Conservation (phyloP, 1,140 invertebrate species). For the Phortica variegata region DNA sequence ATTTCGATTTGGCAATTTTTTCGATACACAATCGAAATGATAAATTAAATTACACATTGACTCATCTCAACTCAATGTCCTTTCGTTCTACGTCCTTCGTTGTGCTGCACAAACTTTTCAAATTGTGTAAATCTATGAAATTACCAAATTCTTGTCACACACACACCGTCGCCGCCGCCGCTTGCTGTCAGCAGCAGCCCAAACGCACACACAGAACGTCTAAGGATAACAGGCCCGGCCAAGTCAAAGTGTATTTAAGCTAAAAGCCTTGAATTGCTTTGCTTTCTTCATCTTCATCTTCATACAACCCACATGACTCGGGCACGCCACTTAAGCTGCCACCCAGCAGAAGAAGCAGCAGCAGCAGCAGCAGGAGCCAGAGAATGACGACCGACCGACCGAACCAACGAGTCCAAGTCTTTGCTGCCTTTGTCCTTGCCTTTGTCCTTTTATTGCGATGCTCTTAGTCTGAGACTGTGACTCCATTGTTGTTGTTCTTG, state of each 20-base stretch:
- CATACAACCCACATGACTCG: conserved; percentile 41
- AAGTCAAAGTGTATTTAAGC: conserved; percentile 47
- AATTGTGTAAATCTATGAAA: conserved; percentile 15
- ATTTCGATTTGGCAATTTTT: conserved; percentile 15
- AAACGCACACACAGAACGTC: conserved; percentile 16
- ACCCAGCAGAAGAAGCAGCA: no score
- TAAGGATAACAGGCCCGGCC: conserved; percentile 37
- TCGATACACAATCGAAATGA: conserved; percentile 36
- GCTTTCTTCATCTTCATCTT: no score
- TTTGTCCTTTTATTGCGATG: no score
- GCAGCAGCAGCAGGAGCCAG: no score
- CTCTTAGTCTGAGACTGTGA: no score
- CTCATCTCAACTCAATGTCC: no score
- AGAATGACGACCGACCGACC: no score
- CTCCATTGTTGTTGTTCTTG: conserved; percentile 28
- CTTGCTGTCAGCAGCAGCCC: background rate
- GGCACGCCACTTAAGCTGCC: no score
- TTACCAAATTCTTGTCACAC: conserved; percentile 6
- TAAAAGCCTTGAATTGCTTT: conserved; percentile 53
- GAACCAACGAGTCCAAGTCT: no score
- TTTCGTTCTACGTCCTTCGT: no score
- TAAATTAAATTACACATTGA: conserved; percentile 45
- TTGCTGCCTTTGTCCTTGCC: no score
- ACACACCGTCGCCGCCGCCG: background rate
- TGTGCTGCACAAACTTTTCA: no score